Evolutionary conservation across 2,797 vertebrate species (phyloP).

Genomic region (Remorina albescens): DNA sequence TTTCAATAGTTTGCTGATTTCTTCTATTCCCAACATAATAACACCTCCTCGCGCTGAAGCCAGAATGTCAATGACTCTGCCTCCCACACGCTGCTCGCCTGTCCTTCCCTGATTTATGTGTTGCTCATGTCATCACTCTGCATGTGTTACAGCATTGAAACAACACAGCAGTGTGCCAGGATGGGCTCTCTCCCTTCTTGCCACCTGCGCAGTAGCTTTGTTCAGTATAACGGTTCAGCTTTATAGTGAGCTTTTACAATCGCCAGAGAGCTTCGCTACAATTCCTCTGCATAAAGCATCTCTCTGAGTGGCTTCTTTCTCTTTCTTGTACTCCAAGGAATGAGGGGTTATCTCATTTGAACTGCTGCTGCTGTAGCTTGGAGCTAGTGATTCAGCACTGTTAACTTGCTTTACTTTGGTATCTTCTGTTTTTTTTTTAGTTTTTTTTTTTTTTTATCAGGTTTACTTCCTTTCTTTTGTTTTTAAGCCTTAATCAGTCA

Average conservation of each 20-base stretch:
- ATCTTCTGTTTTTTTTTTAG: neutral
- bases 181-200: slow-evolving; percentile 15
- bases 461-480: slow-evolving; percentile 1
- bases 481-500: slow-evolving; percentile 1
- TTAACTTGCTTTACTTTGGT: neutral
- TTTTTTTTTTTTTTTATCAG: neutral
- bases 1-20: slow-evolving; percentile 3
- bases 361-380: slow-evolving; percentile 14
- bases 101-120: neutral
- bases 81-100: neutral
- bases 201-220: slow-evolving; percentile 13
- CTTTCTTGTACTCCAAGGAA: slow-evolving; percentile 6
- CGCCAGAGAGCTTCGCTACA: slow-evolving; percentile 19
- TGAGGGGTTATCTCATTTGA: slow-evolving; percentile 18
- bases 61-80: neutral
- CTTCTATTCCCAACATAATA: slow-evolving; percentile 1
- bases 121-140: neutral
- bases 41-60: neutral
- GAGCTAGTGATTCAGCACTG: neutral
- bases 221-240: slow-evolving; percentile 22
- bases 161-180: slow-evolving; percentile 4
- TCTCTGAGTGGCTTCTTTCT: slow-evolving; percentile 3
- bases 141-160: neutral
- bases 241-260: too few species aligned
- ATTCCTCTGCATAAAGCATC: slow-evolving; percentile 16